phyloP scores from a whole-genome alignment of 1,140 invertebrate species.

The Andrena cerasifolii region DNA sequence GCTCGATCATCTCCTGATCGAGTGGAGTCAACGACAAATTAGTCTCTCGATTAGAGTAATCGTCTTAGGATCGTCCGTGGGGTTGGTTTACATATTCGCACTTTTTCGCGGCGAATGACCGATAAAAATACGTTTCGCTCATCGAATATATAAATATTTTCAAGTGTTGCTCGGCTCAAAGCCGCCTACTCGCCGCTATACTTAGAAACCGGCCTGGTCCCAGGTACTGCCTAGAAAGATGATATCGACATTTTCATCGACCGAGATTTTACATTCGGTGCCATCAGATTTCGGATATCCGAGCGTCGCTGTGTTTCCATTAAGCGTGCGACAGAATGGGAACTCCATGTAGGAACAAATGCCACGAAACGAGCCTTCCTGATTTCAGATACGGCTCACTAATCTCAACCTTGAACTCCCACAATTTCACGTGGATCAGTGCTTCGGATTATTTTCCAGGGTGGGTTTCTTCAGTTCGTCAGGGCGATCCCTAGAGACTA shows the following conservation, averaged over 20 bases:
- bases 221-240: slow-evolving; percentile 73
- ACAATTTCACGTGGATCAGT: neutral
- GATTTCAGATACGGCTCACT: neutral
- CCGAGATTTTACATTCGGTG: slow-evolving; percentile 48
- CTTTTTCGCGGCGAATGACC: slow-evolving; percentile 36
- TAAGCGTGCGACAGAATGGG: too few species aligned
- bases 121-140: slow-evolving; percentile 77
- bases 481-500: too few species aligned
- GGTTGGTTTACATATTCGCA: neutral
- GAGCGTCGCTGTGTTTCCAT: neutral
- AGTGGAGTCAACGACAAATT: neutral
- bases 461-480: too few species aligned
- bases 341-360: too few species aligned
- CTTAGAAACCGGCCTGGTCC: slow-evolving; percentile 78
- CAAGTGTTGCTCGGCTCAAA: slow-evolving; percentile 74
- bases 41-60: neutral
- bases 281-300: neutral
- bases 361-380: neutral
- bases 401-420: neutral
- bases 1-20: neutral
- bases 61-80: too few species aligned
- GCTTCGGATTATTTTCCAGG: slow-evolving; percentile 8
- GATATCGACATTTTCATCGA: slow-evolving; percentile 76
- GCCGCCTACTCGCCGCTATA: slow-evolving; percentile 79
- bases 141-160: slow-evolving; percentile 80